phyloP scores from a whole-genome alignment of 2,113 vertebrate species.

The Notiomystis cincta region DNA sequence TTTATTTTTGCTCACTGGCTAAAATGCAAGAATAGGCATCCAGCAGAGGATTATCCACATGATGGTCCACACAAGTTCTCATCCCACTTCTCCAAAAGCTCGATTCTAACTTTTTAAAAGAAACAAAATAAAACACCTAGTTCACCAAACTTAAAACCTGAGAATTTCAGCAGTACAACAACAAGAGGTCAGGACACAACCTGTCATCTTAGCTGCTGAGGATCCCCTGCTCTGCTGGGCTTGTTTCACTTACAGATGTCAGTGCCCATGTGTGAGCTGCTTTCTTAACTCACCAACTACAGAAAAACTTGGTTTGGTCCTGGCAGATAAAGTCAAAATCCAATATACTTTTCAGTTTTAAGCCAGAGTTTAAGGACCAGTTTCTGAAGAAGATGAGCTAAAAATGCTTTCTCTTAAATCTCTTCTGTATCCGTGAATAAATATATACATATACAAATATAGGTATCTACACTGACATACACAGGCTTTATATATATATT shows the following conservation, averaged over 20 bases:
- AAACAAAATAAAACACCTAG: background rate
- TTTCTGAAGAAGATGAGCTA: background rate
- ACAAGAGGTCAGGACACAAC: background rate
- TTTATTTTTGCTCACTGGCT: background rate
- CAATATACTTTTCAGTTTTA: background rate
- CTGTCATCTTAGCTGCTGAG: background rate
- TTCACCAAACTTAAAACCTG: background rate
- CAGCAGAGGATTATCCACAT: background rate
- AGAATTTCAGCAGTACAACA: background rate
- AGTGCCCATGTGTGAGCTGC: background rate
- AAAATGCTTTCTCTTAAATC: background rate
- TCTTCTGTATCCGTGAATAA: background rate
- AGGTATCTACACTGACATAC: background rate
- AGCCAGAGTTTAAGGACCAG: background rate
- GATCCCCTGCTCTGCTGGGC: background rate
- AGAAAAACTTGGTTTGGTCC: background rate
- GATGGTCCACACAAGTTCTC: background rate
- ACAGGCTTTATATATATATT: background rate
- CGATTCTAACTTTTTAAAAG: background rate
- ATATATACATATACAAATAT: background rate
- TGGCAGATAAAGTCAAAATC: background rate
- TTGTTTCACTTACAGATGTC: background rate
- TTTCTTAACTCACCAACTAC: background rate
- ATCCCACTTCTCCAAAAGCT: background rate
- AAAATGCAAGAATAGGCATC: background rate